Percentiles rank a stretch among this genome's conserved stretches.
Conservation (phyloP, 1,140 invertebrate genomes). For the Drosophila kurseongensis region DNA sequence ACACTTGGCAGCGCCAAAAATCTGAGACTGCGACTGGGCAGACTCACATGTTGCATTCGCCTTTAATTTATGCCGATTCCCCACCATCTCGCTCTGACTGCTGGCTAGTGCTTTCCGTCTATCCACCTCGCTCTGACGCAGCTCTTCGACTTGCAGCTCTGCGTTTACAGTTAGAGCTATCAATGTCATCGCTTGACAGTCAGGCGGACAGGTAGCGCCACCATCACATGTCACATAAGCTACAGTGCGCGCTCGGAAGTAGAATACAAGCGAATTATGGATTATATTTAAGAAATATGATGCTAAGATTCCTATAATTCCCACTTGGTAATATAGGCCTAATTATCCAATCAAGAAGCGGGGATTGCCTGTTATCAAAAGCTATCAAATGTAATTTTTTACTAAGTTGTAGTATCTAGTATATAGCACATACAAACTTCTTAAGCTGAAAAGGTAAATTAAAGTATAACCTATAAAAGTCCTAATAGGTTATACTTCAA, state of each 20-base stretch:
- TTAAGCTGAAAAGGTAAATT: no score
- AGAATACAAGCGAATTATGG: neutral
- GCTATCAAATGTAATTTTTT: no score
- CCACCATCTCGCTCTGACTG: constrained; percentile 10
- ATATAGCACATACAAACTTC: no score
- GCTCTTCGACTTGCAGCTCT: constrained; percentile 25
- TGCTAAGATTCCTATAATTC: no score
- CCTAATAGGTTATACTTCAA: no score
- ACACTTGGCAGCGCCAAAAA: constrained; percentile 69
- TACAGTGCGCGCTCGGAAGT: constrained; percentile 11
- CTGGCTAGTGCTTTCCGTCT: constrained; percentile 8
- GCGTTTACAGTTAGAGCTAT: constrained; percentile 78
- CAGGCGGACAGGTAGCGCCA: constrained; percentile 68
- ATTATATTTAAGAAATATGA: no score
- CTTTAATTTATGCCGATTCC: constrained; percentile 75
- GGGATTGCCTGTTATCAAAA: no score
- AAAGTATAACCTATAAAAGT: no score
- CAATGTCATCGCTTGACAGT: constrained; percentile 69
- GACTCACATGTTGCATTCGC: constrained; percentile 76
- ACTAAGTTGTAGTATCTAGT: no score
- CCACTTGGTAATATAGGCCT: no score
- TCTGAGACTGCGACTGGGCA: constrained; percentile 47
- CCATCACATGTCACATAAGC: constrained; percentile 32
- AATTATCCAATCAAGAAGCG: no score
- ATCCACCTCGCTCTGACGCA: constrained; percentile 10